Percentiles rank a stretch among this genome's conserved stretches.
These are phyloP conservation scores for Ditylenchus weischeri DNA, from an alignment of 2,888 invertebrate genomes.

Conservation along the genomic window DNA sequence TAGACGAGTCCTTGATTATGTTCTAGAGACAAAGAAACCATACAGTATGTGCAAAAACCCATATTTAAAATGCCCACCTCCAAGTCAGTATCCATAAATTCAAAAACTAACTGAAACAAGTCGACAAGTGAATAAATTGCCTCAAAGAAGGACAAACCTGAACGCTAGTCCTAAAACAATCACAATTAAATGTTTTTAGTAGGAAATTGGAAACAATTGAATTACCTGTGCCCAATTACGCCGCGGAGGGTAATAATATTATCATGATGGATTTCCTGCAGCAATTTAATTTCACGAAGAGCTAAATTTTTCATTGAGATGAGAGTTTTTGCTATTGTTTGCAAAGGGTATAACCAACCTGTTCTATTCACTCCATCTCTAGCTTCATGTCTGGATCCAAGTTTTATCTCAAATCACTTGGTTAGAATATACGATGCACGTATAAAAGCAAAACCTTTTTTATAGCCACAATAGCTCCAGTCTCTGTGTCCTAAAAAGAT, in stretches of 20 bases:
- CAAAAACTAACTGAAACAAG: conserved; percentile 66
- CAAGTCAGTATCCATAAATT: conserved; percentile 98
- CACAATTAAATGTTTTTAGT: too few species aligned
- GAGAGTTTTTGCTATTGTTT: too few species aligned
- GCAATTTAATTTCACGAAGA: conserved; percentile 89
- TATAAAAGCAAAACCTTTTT: conserved; percentile 66
- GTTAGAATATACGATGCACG: conserved; percentile 14
- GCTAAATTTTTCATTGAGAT: conserved; percentile 59
- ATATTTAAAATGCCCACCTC: conserved; percentile 68
- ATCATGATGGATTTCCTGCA: conserved; percentile 87
- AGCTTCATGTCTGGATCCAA: conserved; percentile 82
- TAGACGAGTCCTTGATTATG: conserved; percentile 70
- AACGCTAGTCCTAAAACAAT: conserved; percentile 75
- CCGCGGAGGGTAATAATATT: conserved; percentile 74
- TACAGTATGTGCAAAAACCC: not conserved
- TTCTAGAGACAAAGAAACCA: conserved; percentile 39
- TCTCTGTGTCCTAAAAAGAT: conserved; percentile 68
- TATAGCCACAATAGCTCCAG: conserved; percentile 87
- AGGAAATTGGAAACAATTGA: too few species aligned
- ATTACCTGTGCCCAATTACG: conserved; percentile 82
- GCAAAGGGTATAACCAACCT: conserved; percentile 62
- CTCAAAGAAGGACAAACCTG: conserved; percentile 71
- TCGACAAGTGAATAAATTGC: not conserved
- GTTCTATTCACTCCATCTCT: conserved; percentile 97
- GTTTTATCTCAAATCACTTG: conserved; percentile 73